Base-by-base conservation (phyloP, 2,888 invertebrate genomes). In the Drosophila stalkeri region DNA sequence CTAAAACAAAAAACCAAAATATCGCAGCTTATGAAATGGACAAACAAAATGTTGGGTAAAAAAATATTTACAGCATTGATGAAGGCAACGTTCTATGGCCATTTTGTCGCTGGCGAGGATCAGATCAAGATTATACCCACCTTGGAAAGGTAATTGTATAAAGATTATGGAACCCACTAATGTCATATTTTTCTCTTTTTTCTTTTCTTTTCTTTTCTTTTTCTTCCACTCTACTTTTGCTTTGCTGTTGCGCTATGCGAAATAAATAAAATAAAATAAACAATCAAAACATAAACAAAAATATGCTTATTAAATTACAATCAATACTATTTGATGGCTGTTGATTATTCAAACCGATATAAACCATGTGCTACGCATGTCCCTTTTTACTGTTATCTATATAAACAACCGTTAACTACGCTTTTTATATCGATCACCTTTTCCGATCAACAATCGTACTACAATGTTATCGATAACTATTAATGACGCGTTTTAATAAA, bases 41-140 rank as follows among this genome's bases (percentile, higher is more conserved):
- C 95, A 78, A 95, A 96, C 85, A 94, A 94, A 70, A 82, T 98
- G 65, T 92, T 98, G 71, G 99, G 99, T 41, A 96, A 97, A 91
- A 95, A 93, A 78, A 91, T 99, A 75, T 99, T 99, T 94, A 95
- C 96, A 75, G 89, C 94, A 75, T 81, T 98, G 72, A 99, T 99
- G 98, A 98, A 98, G 93, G 94, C 95, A 52, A 98, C 99, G 31
- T 99, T 99, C 94, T 99, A 99, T 94, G 99, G 99, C 11, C 99
- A 99, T 94, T 99, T 99, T 94, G 99, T 99, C 61, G 99, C 99
- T 60, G 99, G 99, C 67, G 98, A 98, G 93, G 97, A 98, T 93
- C 96, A 97, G 93, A 94, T 96, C 86, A 96, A 96, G 92, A 98
- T 99, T 91, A 95, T 95, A 84, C 98, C 98, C 43, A 96, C 96